Base-by-base conservation (phyloP, 2,888 invertebrate species). In the Scaptomyza reducta region DNA sequence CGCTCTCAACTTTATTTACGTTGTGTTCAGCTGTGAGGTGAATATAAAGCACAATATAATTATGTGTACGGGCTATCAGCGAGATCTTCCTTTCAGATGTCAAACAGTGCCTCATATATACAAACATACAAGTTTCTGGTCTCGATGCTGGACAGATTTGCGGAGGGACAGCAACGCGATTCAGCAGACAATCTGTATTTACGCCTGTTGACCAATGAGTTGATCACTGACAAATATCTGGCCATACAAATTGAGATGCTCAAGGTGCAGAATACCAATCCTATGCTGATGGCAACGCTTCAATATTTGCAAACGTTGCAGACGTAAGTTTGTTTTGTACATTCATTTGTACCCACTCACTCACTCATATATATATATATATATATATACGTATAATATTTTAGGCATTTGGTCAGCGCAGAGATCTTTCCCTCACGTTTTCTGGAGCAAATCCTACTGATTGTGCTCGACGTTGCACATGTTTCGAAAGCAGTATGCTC, bases 341-440 rank as follows among this genome's bases (percentile, higher is more conserved):
- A 11, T 31, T 6, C 14, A 1, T 14, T 14, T 14, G 14, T n/a
- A 1, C 14, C 1, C 45, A n/a, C 3, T 41, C 3, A 22, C 27
- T 57, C 10, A 67, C 6, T 6, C n/a, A n/a, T 35, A 22, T 13
- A 9, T 10, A 9, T 49, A 14, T 14, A 47, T n/a, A n/a, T n/a
- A n/a, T n/a, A n/a, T n/a, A n/a, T n/a, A n/a, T n/a, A n/a, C n/a
- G n/a, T n/a, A n/a, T n/a, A n/a, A n/a, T n/a, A n/a, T n/a, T n/a
- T n/a, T n/a, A 82, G 82, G 0, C 56, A 82, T n/a, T 10, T 82
- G 16, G 67, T 54, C 25, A 87, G 69, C 45, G 22, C 65, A 2
- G 82, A 88, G 14, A 50, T 61, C 2, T 85, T 82, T 46, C 35
- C 88, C 1, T n/a, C 14, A 1, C 61, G 79, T 4, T 76, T 88